These are phyloP conservation scores for Hydrozoanthus gracilis DNA, from an alignment of 92 coral and sea anemone genomes.

Conservation along the genomic window DNA sequence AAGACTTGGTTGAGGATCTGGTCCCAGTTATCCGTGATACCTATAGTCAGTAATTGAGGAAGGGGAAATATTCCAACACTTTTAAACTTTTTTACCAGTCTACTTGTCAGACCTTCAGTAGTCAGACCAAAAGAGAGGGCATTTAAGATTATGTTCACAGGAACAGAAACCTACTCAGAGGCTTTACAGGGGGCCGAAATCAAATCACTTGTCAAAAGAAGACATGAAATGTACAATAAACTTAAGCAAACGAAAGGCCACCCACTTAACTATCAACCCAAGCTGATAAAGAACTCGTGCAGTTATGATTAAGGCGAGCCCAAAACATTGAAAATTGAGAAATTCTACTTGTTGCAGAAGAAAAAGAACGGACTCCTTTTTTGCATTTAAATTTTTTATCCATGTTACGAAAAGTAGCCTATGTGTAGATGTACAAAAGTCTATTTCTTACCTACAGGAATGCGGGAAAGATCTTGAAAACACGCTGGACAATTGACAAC, in stretches of 20 bases:
- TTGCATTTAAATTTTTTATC: background rate
- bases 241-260: background rate
- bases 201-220: background rate
- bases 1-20: too few relatives aligned
- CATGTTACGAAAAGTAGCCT: background rate
- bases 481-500: constrained; percentile 1
- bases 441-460: constrained; percentile 2
- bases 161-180: background rate
- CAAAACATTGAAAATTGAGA: background rate
- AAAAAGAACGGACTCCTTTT: background rate
- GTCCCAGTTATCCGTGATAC: too few relatives aligned
- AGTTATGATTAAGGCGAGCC: too few relatives aligned
- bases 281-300: background rate
- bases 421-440: too few relatives aligned
- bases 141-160: background rate
- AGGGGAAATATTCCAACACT: too few relatives aligned
- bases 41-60: too few relatives aligned
- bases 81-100: background rate
- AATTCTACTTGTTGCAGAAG: background rate
- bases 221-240: background rate
- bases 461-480: constrained; percentile 1
- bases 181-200: background rate
- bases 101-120: background rate
- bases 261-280: background rate
- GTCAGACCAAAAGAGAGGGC: background rate